Evolutionary conservation across 2,113 vertebrate species (phyloP).

Genomic region (Chitala chitala): DNA sequence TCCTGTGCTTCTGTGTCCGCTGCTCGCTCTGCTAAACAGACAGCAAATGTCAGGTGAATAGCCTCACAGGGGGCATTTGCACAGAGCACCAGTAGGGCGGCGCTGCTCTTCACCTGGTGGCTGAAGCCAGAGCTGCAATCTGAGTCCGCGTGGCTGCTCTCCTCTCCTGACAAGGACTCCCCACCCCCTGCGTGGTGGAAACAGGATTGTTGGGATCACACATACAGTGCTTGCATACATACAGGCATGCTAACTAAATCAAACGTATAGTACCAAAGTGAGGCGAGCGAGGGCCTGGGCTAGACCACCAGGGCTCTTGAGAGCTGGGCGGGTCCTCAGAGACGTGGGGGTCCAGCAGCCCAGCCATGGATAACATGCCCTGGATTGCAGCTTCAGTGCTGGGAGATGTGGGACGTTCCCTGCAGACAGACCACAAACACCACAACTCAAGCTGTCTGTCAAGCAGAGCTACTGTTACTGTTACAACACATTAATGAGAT

Average conservation of each 20-base stretch:
- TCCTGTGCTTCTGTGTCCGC: constrained; percentile 63
- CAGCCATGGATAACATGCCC: constrained; percentile 98
- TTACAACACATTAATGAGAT: too few relatives aligned
- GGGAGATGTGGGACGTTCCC: constrained; percentile 91
- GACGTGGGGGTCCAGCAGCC: constrained; percentile 78
- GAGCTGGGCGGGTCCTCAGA: constrained; percentile 63
- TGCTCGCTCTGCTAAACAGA: constrained; percentile 52
- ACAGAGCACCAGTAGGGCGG: too few relatives aligned
- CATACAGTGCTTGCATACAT: not conserved
- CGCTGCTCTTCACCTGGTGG: constrained; percentile 61
- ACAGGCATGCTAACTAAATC: not conserved
- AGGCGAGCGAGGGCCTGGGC: constrained; percentile 58
- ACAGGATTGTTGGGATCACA: not conserved
- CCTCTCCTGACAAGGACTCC: constrained; percentile 43
- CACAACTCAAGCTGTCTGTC: not conserved
- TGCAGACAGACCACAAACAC: constrained; percentile 42
- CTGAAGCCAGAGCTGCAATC: constrained; percentile 59
- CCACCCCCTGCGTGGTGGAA: constrained; percentile 53
- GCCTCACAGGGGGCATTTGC: not conserved
- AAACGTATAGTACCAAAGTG: constrained; percentile 57
- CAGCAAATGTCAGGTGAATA: not conserved
- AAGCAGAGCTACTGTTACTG: too few relatives aligned
- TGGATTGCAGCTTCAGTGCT: constrained; percentile 96
- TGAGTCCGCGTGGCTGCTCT: constrained; percentile 59
- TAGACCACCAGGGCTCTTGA: constrained; percentile 64